Evolutionary conservation across 2,113 vertebrate genomes (phyloP).

Genomic region (Hassar affinis): DNA sequence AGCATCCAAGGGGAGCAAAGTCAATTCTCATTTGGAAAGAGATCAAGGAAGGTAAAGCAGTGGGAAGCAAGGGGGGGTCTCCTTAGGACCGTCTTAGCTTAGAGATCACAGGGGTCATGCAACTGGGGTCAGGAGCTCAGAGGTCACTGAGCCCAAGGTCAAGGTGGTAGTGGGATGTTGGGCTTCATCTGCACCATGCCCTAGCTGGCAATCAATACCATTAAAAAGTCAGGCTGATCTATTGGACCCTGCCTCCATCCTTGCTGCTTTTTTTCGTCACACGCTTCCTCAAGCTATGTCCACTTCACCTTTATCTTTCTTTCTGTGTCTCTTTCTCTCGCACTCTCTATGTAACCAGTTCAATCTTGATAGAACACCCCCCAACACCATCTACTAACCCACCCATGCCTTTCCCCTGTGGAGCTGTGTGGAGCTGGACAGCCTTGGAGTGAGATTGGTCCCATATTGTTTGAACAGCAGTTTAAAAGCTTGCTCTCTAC

Average conservation of each 20-base stretch:
- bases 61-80: conserved; percentile 44
- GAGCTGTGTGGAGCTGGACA: conserved; percentile 58
- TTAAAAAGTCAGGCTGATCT: conserved; percentile 78
- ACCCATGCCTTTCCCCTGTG: background rate
- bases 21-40: conserved; percentile 55
- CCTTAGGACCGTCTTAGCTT: conserved; percentile 69
- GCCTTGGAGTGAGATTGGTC: conserved; percentile 65
- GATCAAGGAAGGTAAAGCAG: conserved; percentile 2
- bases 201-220: conserved; percentile 87
- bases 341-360: conserved; percentile 26
- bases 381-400: conserved; percentile 5
- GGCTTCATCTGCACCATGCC: conserved; percentile 82
- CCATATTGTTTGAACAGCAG: conserved; percentile 76
- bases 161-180: conserved; percentile 83
- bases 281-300: conserved; percentile 21
- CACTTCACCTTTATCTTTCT: conserved; percentile 20
- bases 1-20: conserved; percentile 69
- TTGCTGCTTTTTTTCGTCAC: conserved; percentile 8
- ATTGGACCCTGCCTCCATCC: conserved; percentile 53
- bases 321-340: background rate
- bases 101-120: conserved; percentile 64
- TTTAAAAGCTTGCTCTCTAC: conserved; percentile 76
- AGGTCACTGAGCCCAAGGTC: conserved; percentile 79
- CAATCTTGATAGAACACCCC: conserved; percentile 27
- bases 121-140: conserved; percentile 62